A percentile compares a stretch with the other conserved stretches of the same genome.
Conservation (phyloP, 1,140 invertebrate species). For the Drosophila nasuta region DNA sequence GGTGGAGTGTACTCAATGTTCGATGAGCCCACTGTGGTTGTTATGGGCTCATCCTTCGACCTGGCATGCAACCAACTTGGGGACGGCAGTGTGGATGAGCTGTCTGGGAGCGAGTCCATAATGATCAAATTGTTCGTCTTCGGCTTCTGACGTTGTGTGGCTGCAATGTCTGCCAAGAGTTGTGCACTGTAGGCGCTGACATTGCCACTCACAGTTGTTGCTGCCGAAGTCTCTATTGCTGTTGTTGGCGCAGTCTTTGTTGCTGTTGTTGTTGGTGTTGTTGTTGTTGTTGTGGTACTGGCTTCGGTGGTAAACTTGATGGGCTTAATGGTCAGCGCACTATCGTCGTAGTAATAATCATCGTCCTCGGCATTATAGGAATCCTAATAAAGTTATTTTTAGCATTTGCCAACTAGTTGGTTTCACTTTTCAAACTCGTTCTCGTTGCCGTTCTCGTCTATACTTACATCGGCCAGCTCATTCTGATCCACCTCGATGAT, state of each 20-base stretch:
- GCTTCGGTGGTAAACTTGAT: conserved; percentile 62
- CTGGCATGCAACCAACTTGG: conserved; percentile 48
- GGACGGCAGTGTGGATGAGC: conserved; percentile 32
- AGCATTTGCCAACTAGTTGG: conserved; percentile 34
- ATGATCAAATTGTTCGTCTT: conserved; percentile 65
- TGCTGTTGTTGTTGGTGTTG: conserved; percentile 23
- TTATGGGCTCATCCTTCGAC: conserved; percentile 57
- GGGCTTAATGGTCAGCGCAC: conserved; percentile 79
- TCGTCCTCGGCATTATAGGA: conserved; percentile 73
- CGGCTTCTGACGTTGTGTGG: conserved; percentile 42
- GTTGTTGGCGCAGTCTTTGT: conserved; percentile 1
- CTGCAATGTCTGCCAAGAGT: conserved; percentile 59
- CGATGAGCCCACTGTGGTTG: conserved; percentile 13
- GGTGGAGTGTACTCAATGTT: conserved; percentile 67
- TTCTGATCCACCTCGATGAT: conserved; percentile 89
- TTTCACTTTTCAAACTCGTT: conserved; percentile 28
- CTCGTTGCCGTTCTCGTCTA: background rate
- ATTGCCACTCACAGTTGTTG: conserved; percentile 29
- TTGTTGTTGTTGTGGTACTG: conserved; percentile 29
- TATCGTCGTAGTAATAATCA: conserved; percentile 83
- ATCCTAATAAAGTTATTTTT: conserved; percentile 76
- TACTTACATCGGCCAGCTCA: conserved; percentile 86
- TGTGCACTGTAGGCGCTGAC: conserved; percentile 53
- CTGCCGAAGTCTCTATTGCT: background rate
- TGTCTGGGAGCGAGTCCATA: conserved; percentile 56